Conservation (phyloP, 2,888 invertebrate species). For the Lomographa bimaculata region DNA sequence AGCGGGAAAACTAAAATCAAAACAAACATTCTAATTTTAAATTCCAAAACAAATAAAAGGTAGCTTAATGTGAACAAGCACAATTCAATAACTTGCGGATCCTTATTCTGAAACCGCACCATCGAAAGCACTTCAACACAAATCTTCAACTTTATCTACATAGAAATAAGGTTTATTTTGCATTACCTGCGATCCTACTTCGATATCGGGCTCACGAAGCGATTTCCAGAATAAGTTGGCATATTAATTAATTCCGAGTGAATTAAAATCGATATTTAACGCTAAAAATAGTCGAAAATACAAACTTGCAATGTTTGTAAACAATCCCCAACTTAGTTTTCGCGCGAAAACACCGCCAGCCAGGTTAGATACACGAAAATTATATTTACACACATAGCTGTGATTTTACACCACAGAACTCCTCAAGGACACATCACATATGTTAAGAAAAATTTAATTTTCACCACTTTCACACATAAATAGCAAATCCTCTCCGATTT, state of each 20-base stretch:
- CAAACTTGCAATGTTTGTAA: conserved; percentile 34
- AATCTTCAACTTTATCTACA: conserved; percentile 46
- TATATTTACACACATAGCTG: conserved; percentile 38
- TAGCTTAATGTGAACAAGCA: conserved; percentile 38
- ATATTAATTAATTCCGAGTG: conserved; percentile 50
- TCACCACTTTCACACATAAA: conserved; percentile 24
- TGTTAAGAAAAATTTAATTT: too few species aligned
- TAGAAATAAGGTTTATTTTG: conserved; percentile 46
- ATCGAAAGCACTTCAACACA: conserved; percentile 36
- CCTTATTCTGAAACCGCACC: conserved; percentile 56
- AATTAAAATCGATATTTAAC: conserved; percentile 39
- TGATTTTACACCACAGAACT: conserved; percentile 21
- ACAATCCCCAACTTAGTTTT: conserved; percentile 40
- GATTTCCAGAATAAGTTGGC: conserved; percentile 61
- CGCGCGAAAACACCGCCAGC: conserved; percentile 51
- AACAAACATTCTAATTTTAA: conserved; percentile 1
- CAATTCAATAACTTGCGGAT: conserved; percentile 55
- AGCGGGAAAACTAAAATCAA: not conserved
- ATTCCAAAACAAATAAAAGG: conserved; percentile 7
- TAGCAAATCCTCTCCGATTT: conserved; percentile 5
- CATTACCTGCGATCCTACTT: conserved; percentile 34
- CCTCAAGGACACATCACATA: too few species aligned
- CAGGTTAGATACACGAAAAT: conserved; percentile 44
- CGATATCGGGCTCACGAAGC: conserved; percentile 43
- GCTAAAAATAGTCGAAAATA: conserved; percentile 15